These are phyloP conservation scores for Axea sp. DNA, from an alignment of 2,888 invertebrate species.

Conservation along the genomic window DNA sequence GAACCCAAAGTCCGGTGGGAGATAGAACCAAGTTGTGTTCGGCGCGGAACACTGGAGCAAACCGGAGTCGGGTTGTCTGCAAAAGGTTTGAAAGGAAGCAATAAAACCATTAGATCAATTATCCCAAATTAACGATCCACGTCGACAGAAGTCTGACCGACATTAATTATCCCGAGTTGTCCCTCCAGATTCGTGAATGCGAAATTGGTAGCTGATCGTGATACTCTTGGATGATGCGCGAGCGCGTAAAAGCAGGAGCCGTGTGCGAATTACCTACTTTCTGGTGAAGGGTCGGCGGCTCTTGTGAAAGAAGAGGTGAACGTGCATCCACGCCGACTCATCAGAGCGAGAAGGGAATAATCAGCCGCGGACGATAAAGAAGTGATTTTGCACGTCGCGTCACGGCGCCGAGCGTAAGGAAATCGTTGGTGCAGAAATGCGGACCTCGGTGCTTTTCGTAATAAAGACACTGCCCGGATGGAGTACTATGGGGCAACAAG, in stretches of 20 bases:
- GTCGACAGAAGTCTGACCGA: not conserved
- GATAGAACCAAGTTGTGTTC: no score
- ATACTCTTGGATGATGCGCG: conserved; percentile 3
- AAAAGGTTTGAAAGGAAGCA: conserved; percentile 4
- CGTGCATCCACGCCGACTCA: conserved; percentile 12
- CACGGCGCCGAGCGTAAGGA: conserved; percentile 48
- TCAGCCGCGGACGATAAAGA: conserved; percentile 44
- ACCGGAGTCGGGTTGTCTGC: no score
- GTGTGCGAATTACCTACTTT: conserved; percentile 62
- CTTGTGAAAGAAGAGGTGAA: conserved; percentile 18
- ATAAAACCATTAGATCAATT: conserved; percentile 27
- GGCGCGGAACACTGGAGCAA: no score
- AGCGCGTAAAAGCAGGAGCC: conserved; percentile 58
- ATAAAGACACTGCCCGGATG: conserved; percentile 71
- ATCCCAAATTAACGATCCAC: conserved; percentile 11
- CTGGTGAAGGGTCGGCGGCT: conserved; percentile 54
- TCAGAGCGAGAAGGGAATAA: conserved; percentile 40
- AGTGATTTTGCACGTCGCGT: conserved; percentile 46
- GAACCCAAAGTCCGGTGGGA: no score
- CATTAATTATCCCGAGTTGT: conserved; percentile 26
- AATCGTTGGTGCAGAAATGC: conserved; percentile 72
- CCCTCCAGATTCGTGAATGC: conserved; percentile 1
- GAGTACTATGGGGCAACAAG: conserved; percentile 66
- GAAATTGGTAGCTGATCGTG: conserved; percentile 13
- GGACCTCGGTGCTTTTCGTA: conserved; percentile 65